Evolutionary conservation across 2,113 vertebrate species (phyloP), one percentile per base, ranked within the genome.

Genomic region (Actinemys pallida): DNA sequence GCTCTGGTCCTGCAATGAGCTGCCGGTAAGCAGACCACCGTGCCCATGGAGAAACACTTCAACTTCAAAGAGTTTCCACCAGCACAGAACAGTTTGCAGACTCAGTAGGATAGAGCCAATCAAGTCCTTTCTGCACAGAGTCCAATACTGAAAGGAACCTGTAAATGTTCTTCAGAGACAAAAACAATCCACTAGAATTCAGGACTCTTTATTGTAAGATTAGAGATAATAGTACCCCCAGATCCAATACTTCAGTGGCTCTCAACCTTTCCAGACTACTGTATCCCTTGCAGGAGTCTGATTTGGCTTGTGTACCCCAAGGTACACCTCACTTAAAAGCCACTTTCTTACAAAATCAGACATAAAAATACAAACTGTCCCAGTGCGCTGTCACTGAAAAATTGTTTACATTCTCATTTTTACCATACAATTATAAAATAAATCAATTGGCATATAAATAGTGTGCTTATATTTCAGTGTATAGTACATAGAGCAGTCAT

Each of bases 161-260:
- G 35, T 75, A 81, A 93, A 83, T 81, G 29, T 35, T 84, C 90
- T 80, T 31, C n/a, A 86, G 87, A 91, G 91, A 35, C 81, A 42
- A 87, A 88, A 95, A 57, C 10, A 78, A 29, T 42, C 90, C 45
- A 45, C 52, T 39, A 56, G 53, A 24, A 42, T 75, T 75, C 72
- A 75, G 39, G 12, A 83, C n/a, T 80, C 14, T 52, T 87, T 54
- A 35, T 17, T 35, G 8, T 2, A 2, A 92, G 35, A 62, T 47
- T 39, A 10, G 10, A 50, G 50, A 17, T 50, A 79, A 42, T 88
- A 3, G 82, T 88, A 86, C 93, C 90, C 92, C 57, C 57, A 13
- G 83, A 35, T 42, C 92, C 90, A 86, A 42, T 90, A 89, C 90
- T 91, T 95, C 84, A 92, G 19, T 53, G 52, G 52, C 6, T 19